phyloP scores from a whole-genome alignment of 2,113 vertebrate genomes.

The Noturus placidus region DNA sequence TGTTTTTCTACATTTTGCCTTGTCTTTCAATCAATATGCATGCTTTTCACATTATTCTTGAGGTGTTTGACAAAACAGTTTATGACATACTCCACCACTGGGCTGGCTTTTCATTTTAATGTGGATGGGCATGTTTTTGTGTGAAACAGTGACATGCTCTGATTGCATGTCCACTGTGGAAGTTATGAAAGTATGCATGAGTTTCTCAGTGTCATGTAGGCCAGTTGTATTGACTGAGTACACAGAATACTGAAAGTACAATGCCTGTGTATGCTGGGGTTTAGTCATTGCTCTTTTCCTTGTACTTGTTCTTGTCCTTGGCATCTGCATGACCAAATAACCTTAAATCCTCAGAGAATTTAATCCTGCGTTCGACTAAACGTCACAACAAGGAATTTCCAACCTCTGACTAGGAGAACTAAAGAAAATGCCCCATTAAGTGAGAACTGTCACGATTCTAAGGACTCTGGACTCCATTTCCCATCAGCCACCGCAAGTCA shows the following conservation, averaged over 20 bases:
- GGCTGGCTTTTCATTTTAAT: no score
- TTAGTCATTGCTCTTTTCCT: neutral
- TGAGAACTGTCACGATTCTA: no score
- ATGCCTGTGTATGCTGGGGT: neutral
- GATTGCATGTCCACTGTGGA: neutral
- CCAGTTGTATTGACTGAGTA: neutral
- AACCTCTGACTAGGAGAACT: neutral
- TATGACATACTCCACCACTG: no score
- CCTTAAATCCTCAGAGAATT: neutral
- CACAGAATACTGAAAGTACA: neutral
- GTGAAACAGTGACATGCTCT: neutral
- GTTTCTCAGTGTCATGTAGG: neutral
- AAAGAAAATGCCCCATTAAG: neutral
- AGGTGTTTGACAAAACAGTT: neutral
- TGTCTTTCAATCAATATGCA: no score
- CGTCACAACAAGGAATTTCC: neutral
- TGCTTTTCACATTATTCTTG: neutral
- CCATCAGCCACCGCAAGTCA: no score
- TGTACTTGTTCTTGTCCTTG: neutral
- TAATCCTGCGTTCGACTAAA: neutral
- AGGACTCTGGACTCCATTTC: no score
- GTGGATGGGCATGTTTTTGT: no score
- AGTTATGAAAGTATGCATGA: no score
- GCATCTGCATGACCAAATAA: neutral
- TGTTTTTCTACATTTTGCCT: neutral